Evolutionary conservation across 1,140 invertebrate genomes (phyloP).

Genomic region (Leptinotarsa defecta): DNA sequence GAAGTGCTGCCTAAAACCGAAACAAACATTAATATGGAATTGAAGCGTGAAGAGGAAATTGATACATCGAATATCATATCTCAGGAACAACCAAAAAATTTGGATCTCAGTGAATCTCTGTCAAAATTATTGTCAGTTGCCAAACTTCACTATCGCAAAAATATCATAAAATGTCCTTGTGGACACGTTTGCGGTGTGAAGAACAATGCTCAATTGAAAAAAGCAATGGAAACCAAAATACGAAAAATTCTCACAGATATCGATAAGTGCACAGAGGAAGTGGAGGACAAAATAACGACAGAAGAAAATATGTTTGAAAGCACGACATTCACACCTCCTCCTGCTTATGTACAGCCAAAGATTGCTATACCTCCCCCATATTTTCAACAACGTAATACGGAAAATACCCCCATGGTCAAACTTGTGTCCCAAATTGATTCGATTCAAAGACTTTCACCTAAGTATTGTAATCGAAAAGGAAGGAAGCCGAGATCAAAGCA

Average conservation of each 20-base stretch:
- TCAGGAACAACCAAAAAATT: constrained; percentile 30
- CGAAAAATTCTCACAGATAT: constrained; percentile 29
- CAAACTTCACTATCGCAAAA: constrained; percentile 56
- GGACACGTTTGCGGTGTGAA: constrained; percentile 60
- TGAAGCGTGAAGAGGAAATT: constrained; percentile 46
- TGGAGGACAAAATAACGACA: constrained; percentile 18
- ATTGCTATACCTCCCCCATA: constrained; percentile 14
- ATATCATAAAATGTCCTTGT: constrained; percentile 56
- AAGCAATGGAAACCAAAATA: constrained; percentile 27
- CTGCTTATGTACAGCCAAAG: constrained; percentile 26
- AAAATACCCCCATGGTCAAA: constrained; percentile 13
- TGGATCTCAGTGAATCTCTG: constrained; percentile 54
- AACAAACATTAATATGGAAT: background rate
- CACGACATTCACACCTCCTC: background rate
- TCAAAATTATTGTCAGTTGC: constrained; percentile 68
- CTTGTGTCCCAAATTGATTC: constrained; percentile 37
- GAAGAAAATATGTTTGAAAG: constrained; percentile 24
- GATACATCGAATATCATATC: constrained; percentile 39
- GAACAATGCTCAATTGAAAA: constrained; percentile 39
- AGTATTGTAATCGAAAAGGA: constrained; percentile 60
- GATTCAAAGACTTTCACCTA: constrained; percentile 51
- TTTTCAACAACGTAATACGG: constrained; percentile 17
- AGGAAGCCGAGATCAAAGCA: constrained; percentile 58
- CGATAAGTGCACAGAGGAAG: constrained; percentile 27
- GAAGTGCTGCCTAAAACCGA: constrained; percentile 24